Conservation (phyloP, 23 tunicate genomes). For the Pegea sp. region DNA sequence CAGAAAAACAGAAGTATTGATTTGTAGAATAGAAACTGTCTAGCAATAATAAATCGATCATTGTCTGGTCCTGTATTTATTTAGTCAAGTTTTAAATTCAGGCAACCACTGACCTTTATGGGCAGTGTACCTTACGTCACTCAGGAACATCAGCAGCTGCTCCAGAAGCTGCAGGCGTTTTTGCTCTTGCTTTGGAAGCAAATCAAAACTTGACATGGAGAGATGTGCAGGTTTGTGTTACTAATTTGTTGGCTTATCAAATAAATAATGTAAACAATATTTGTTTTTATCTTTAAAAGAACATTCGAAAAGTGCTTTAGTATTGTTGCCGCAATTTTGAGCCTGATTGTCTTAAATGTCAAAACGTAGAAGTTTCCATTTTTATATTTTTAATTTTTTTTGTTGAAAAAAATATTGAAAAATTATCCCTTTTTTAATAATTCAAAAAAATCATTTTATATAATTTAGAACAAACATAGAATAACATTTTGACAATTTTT, state of each 20-base stretch:
- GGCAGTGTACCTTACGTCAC: slow-evolving; percentile 88
- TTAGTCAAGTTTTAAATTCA: too few relatives aligned
- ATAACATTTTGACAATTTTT: not conserved
- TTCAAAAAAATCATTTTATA: too few relatives aligned
- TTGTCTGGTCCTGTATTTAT: too few relatives aligned
- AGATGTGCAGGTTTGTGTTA: slow-evolving; percentile 59
- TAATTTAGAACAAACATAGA: too few relatives aligned
- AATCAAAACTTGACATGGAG: slow-evolving; percentile 91
- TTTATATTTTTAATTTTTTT: not conserved
- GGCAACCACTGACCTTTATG: slow-evolving; percentile 99
- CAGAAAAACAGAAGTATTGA: too few relatives aligned
- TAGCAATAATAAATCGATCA: too few relatives aligned
- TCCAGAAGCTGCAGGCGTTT: slow-evolving; percentile 99
- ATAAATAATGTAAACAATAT: not conserved
- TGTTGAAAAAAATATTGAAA: too few relatives aligned
- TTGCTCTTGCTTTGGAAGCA: slow-evolving; percentile 94
- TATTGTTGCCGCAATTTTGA: not conserved
- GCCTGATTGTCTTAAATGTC: not conserved
- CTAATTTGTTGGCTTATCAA: not conserved
- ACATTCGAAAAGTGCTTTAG: not conserved
- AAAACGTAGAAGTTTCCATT: too few relatives aligned
- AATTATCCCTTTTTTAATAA: not conserved
- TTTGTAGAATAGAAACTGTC: too few relatives aligned
- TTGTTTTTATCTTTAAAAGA: not conserved
- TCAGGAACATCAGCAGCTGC: slow-evolving; percentile 99